Conservation (phyloP, 2,888 invertebrate species). For the Mythimna albipuncta region DNA sequence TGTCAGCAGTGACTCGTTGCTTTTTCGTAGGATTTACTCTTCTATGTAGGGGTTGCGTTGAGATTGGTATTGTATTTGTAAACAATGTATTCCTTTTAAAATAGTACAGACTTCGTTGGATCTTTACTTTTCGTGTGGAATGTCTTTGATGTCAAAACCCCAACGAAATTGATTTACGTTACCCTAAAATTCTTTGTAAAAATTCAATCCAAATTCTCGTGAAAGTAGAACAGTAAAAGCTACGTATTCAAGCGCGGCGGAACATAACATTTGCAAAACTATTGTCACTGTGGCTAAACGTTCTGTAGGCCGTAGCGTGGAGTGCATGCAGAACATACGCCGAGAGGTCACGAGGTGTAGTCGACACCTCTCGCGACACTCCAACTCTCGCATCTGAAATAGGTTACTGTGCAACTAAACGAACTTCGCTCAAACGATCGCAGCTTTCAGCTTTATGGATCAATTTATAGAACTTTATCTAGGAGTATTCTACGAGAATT, state of each 20-base stretch:
- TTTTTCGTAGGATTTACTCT: conserved; percentile 40
- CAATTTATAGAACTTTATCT: conserved; percentile 5
- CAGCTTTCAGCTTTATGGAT: conserved; percentile 17
- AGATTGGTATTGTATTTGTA: conserved; percentile 25
- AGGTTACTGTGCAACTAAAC: conserved; percentile 34
- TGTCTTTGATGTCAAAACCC: background rate
- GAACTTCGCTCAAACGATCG: conserved; percentile 9
- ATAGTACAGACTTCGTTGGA: background rate
- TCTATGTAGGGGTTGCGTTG: conserved; percentile 8
- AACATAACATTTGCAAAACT: conserved; percentile 21
- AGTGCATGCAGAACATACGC: conserved; percentile 12
- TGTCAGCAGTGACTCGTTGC: conserved; percentile 30
- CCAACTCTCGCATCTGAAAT: conserved; percentile 39
- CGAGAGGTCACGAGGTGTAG: conserved; percentile 52
- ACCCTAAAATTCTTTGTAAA: background rate
- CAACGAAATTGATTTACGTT: background rate
- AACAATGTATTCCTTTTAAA: conserved; percentile 33
- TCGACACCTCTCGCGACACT: conserved; percentile 38
- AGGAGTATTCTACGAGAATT: background rate
- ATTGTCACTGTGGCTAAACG: conserved; percentile 32
- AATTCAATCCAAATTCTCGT: background rate
- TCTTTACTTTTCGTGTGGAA: conserved; percentile 1
- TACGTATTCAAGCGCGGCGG: too few species aligned
- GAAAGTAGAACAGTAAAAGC: background rate
- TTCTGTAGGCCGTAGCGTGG: conserved; percentile 6